phyloP scores from a whole-genome alignment of 1,140 invertebrate species.

The Brevipalpus yothersi region DNA sequence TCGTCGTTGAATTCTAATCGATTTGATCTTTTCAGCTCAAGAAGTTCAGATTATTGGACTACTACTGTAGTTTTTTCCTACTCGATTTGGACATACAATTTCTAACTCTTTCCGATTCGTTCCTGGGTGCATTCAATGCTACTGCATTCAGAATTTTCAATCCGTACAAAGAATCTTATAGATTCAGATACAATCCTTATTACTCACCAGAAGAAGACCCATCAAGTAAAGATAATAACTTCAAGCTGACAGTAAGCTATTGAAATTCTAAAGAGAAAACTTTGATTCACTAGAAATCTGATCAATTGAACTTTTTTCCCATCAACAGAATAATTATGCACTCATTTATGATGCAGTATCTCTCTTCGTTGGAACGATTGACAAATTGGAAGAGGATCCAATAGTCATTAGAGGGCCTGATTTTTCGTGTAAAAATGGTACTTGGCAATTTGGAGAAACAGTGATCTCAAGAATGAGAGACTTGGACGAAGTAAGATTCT shows the following conservation, averaged over 20 bases:
- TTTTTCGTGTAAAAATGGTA: too few relatives aligned
- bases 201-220: not conserved
- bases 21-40: not conserved
- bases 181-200: not conserved
- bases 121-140: not conserved
- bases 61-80: not conserved
- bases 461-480: too few relatives aligned
- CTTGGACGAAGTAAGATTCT: conserved; percentile 74
- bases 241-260: not conserved
- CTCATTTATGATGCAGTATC: conserved; percentile 1
- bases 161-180: not conserved
- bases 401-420: conserved; percentile 39
- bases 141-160: not conserved
- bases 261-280: too few relatives aligned
- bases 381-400: conserved; percentile 50
- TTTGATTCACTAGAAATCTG: not conserved
- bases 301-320: not conserved
- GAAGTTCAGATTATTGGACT: not conserved
- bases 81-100: not conserved
- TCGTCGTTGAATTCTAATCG: not conserved
- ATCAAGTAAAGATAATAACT: not conserved
- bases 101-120: not conserved
- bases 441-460: too few relatives aligned
- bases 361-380: conserved; percentile 16
- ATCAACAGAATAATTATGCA: not conserved